Conservation (phyloP, 37 sponge, comb jelly and placozoan species). For the Agelas oroides region DNA sequence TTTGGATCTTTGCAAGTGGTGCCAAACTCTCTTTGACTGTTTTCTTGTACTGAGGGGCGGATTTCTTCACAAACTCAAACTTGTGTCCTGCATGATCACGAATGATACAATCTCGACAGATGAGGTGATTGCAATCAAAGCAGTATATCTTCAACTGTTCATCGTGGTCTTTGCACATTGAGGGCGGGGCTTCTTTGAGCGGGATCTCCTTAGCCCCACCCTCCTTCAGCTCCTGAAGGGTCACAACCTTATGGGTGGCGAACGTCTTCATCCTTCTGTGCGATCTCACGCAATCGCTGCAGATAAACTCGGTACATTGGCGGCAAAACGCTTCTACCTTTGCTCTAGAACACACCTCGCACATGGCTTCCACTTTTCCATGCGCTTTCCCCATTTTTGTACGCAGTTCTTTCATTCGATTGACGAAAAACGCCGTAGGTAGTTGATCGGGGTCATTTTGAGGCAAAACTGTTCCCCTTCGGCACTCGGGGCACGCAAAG, state of each 20-base stretch:
- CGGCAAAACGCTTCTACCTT: slow-evolving; percentile 33
- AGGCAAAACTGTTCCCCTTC: slow-evolving; percentile 14
- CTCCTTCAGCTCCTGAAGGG: slow-evolving; percentile 15
- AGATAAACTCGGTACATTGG: slow-evolving; percentile 44
- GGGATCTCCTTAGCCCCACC: slow-evolving; percentile 33
- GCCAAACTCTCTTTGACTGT: not conserved
- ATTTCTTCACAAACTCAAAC: slow-evolving; percentile 25
- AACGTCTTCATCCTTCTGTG: slow-evolving; percentile 29
- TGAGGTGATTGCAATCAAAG: slow-evolving; percentile 47
- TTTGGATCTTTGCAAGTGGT: not conserved
- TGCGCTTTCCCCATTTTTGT: slow-evolving; percentile 22
- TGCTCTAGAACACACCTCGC: slow-evolving; percentile 31
- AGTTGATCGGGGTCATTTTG: slow-evolving; percentile 10
- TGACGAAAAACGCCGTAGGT: slow-evolving; percentile 38
- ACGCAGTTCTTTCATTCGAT: slow-evolving; percentile 42
- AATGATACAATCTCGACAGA: slow-evolving; percentile 47
- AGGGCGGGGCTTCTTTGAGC: not conserved
- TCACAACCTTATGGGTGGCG: slow-evolving; percentile 16
- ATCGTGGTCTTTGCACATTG: slow-evolving; percentile 24
- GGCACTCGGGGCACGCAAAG: slow-evolving; percentile 54
- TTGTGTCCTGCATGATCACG: slow-evolving; percentile 31
- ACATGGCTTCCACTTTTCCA: slow-evolving; percentile 29
- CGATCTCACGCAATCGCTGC: slow-evolving; percentile 30
- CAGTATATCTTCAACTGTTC: slow-evolving; percentile 37
- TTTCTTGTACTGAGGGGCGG: slow-evolving; percentile 36